phyloP scores from a whole-genome alignment of 2,888 invertebrate species.

The Caprella mutica region DNA sequence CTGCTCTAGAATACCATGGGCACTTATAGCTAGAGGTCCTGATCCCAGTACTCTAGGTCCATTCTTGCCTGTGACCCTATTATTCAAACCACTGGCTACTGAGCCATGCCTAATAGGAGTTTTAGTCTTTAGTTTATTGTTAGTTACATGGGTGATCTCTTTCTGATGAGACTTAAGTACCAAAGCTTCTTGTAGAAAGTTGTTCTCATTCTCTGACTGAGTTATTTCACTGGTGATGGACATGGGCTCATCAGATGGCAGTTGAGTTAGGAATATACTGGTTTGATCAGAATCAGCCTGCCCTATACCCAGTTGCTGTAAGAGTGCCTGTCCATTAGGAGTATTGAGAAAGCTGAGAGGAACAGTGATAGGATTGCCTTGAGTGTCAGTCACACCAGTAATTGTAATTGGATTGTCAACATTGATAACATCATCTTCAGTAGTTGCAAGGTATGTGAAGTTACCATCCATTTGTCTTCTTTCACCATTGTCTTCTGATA shows the following conservation, averaged over 20 bases:
- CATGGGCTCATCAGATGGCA: not conserved
- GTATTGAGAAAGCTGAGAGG: conserved; percentile 4
- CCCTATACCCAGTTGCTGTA: conserved; percentile 1
- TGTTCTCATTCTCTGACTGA: no score
- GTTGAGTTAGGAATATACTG: conserved; percentile 4
- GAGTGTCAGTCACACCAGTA: no score
- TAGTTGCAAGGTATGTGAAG: no score
- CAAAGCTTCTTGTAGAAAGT: no score
- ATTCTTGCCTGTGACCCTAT: not conserved
- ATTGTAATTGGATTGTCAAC: not conserved
- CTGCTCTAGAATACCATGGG: conserved; percentile 31
- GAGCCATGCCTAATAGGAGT: not conserved
- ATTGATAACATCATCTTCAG: not conserved
- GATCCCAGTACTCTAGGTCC: conserved; percentile 16
- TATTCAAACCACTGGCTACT: not conserved
- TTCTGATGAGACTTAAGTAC: no score
- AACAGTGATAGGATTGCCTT: not conserved
- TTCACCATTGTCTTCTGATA: not conserved
- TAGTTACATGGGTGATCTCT: not conserved
- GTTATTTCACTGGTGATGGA: not conserved
- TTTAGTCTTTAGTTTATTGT: not conserved
- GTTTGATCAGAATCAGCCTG: not conserved
- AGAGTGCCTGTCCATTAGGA: not conserved
- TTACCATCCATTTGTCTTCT: no score
- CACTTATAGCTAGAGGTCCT: conserved; percentile 32